Evolutionary conservation across 2,888 invertebrate species (phyloP), one percentile per base, ranked within the genome.

Genomic region (Stenotaenia linearis): DNA sequence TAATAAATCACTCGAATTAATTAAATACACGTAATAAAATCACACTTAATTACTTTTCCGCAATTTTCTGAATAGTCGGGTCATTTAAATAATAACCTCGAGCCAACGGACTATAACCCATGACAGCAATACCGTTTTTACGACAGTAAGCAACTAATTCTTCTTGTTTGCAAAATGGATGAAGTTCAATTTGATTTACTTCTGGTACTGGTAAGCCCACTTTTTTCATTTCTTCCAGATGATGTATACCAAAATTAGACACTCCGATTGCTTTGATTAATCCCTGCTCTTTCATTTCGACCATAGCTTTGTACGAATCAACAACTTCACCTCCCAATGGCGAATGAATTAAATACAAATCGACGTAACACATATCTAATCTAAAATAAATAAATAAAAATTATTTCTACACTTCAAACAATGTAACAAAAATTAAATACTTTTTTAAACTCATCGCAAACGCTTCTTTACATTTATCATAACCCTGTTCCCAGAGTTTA

Each of bases 121-220:
- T 79, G 3, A 79, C 32, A 12, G 79, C 79, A 79, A 79, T 79
- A 2, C 61, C 61, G 12, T 79, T 7, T 25, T 45, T 18, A 21
- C 30, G 78, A 35, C 79, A 79, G 28, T 79, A 79, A 7, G 18
- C 61, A 18, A 79, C 78, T 3, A 50, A 9, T 30, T 79, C 23
- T 56, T 78, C 32, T 21, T 79, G 56, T 28, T 32, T 40, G 28
- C 56, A 79, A 56, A 61, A 79, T 2, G 79, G 79, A 56, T 79
- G 79, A 1, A 79, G 78, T 40, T 79, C 79, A 50, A 79, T 79
- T 79, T 79, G 79, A 32, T 79, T 79, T 10, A 79, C 79, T 28
- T 50, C 78, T 30, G 79, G 79, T 15, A 35, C 28, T 25, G 79
- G 79, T 56, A 50, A 50, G 3, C 79, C 79, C 4, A 79, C 78